phyloP scores from a whole-genome alignment of 2,113 vertebrate genomes.

The Redunca redunca region DNA sequence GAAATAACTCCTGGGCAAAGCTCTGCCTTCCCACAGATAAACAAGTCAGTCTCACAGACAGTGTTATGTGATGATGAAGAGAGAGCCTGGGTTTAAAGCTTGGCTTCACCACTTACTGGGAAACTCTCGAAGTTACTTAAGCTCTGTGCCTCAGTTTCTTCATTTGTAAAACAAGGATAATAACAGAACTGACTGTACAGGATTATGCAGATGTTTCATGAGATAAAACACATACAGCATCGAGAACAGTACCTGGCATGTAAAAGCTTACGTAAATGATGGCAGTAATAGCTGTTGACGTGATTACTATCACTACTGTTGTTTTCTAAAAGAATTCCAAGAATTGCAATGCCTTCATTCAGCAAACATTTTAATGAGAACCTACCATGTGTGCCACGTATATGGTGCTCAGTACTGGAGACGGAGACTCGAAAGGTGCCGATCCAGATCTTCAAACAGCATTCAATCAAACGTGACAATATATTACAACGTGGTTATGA shows the following conservation, averaged over 20 bases:
- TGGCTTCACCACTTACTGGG: neutral
- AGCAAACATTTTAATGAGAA: neutral
- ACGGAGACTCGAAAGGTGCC: neutral
- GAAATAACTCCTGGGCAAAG: neutral
- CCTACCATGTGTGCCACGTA: neutral
- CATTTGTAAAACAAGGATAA: neutral
- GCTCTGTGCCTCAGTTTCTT: neutral
- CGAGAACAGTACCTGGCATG: neutral
- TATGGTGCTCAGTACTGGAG: neutral
- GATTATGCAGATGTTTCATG: neutral
- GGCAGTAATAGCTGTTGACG: neutral
- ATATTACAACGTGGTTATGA: neutral
- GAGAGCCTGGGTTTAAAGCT: neutral
- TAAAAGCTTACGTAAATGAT: neutral
- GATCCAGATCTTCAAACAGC: neutral
- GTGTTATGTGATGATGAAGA: neutral
- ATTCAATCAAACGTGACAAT: neutral
- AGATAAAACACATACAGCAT: neutral
- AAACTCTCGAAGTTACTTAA: neutral
- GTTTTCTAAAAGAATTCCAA: conserved; percentile 5
- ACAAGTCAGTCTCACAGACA: neutral
- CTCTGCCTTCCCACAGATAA: neutral
- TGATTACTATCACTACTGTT: neutral
- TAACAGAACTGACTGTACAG: neutral
- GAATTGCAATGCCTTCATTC: neutral